phyloP scores from a whole-genome alignment of 2,888 invertebrate genomes.

The Gryllus longicercus region DNA sequence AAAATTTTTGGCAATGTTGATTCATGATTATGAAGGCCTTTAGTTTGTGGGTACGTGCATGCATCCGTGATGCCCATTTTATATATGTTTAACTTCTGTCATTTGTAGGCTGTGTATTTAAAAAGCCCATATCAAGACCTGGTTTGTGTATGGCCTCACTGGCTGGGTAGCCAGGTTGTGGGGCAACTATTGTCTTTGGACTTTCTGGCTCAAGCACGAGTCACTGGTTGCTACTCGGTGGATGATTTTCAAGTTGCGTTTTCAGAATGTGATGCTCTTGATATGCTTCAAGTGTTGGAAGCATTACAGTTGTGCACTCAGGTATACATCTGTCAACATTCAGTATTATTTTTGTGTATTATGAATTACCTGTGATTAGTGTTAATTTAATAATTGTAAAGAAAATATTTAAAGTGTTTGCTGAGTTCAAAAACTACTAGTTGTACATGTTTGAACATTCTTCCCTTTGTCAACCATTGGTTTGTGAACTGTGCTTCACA shows the following conservation, averaged over 20 bases:
- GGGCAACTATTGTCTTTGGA: slow-evolving; percentile 62
- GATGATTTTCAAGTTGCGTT: slow-evolving; percentile 71
- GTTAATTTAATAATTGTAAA: too few species aligned
- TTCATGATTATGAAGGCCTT: too few species aligned
- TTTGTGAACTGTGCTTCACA: too few species aligned
- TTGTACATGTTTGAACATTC: too few species aligned
- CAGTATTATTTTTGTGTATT: not conserved
- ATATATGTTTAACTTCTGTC: too few species aligned
- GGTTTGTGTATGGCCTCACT: slow-evolving; percentile 62
- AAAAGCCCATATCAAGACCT: slow-evolving; percentile 55
- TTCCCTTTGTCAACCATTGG: too few species aligned
- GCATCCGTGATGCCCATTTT: too few species aligned
- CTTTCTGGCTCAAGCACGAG: slow-evolving; percentile 53
- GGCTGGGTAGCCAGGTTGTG: slow-evolving; percentile 65
- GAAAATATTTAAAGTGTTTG: too few species aligned
- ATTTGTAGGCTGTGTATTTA: slow-evolving; percentile 55
- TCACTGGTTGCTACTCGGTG: slow-evolving; percentile 66
- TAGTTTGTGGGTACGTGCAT: too few species aligned
- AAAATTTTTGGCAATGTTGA: too few species aligned
- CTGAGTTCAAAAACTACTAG: too few species aligned
- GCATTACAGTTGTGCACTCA: slow-evolving; percentile 66
- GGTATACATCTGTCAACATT: slow-evolving; percentile 43
- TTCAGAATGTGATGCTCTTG: slow-evolving; percentile 65
- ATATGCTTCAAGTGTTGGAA: slow-evolving; percentile 65
- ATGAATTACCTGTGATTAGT: not conserved